Conservation (phyloP, 2,797 vertebrate species). For the Manis pentadactyla region DNA sequence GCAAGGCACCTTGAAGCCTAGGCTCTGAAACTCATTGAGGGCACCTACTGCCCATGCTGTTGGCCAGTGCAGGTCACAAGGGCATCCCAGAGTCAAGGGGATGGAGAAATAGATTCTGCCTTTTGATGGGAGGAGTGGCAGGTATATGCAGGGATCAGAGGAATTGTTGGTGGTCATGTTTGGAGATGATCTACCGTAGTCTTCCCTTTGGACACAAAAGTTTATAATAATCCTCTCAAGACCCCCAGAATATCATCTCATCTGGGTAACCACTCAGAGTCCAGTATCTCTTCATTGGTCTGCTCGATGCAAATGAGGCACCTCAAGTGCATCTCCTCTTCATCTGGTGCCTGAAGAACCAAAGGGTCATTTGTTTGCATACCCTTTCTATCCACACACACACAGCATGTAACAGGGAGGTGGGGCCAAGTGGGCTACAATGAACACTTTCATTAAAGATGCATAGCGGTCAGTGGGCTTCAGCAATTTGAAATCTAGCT, state of each 20-base stretch:
- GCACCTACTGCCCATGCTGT: neutral
- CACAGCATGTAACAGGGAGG: neutral
- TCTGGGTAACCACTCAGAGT: neutral
- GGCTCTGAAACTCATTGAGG: neutral
- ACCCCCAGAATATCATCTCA: neutral
- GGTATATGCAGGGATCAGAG: too few species aligned
- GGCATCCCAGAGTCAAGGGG: neutral
- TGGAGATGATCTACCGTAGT: neutral
- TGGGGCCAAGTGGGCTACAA: too few species aligned
- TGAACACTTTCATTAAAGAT: neutral
- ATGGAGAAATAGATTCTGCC: neutral
- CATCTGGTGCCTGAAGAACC: neutral
- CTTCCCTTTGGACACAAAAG: neutral
- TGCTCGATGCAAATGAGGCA: neutral
- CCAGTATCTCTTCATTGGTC: neutral
- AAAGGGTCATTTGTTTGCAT: neutral
- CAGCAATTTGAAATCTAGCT: neutral
- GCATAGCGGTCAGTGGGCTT: fast-evolving
- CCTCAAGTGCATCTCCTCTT: neutral
- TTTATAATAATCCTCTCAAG: neutral
- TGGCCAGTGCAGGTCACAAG: neutral
- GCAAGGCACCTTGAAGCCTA: neutral
- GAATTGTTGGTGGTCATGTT: neutral
- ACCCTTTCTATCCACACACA: too few species aligned
- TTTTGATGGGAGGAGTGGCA: neutral